Percentiles rank a stretch among this genome's conserved stretches.
phyloP scores from a whole-genome alignment of 1,140 invertebrate species.

The Parasteatoda tepidariorum region DNA sequence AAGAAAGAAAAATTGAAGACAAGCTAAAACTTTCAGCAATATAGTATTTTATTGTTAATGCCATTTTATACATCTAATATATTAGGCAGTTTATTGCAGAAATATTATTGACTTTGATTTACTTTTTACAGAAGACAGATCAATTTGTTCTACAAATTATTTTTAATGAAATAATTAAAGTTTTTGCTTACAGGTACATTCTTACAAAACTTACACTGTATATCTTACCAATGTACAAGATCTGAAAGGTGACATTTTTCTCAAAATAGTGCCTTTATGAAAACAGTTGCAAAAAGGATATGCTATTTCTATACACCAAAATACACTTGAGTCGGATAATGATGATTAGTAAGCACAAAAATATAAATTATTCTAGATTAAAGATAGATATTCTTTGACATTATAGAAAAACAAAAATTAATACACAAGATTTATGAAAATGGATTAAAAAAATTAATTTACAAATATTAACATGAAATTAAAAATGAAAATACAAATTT shows the following conservation, averaged over 20 bases:
- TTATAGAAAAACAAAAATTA: too few species aligned
- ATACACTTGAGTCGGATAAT: too few species aligned
- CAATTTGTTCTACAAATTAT: not conserved
- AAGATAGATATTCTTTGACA: too few species aligned
- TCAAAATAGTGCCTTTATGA: not conserved
- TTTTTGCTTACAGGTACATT: not conserved
- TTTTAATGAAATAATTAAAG: not conserved
- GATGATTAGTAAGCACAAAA: too few species aligned
- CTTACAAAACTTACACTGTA: not conserved
- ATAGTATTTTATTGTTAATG: conserved; percentile 37
- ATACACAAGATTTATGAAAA: too few species aligned
- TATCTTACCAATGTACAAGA: not conserved
- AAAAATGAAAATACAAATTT: too few species aligned
- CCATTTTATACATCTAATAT: conserved; percentile 20
- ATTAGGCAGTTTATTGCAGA: conserved; percentile 13
- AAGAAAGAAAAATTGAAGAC: not conserved
- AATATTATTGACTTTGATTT: conserved; percentile 3
- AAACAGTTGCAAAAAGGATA: not conserved
- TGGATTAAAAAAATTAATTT: too few species aligned
- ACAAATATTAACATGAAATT: too few species aligned
- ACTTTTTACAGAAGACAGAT: not conserved
- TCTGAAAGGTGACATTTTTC: not conserved
- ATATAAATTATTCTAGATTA: too few species aligned
- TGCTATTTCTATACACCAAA: not conserved
- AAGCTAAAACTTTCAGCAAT: conserved; percentile 13